A percentile compares a stretch with the other conserved stretches of the same genome.
Conservation (phyloP, 1,140 invertebrate species). For the Rhagoletis zephyria region DNA sequence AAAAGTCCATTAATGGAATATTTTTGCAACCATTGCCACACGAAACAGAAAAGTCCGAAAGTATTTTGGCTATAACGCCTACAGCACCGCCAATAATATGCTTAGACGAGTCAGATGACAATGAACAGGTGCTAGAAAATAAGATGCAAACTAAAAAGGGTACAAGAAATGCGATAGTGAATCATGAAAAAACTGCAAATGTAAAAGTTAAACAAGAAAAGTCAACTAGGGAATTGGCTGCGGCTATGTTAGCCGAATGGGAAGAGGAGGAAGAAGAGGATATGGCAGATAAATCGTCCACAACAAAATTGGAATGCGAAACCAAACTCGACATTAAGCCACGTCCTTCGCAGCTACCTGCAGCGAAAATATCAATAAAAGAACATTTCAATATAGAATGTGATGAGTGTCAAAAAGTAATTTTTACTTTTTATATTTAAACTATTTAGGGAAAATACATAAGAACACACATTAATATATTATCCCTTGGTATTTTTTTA, state of each 20-base stretch:
- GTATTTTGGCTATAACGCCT: constrained; percentile 39
- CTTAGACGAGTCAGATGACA: constrained; percentile 10
- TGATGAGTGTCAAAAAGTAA: constrained; percentile 65
- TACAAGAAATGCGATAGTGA: neutral
- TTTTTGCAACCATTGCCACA: neutral
- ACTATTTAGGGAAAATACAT: constrained; percentile 1
- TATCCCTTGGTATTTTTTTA: constrained; percentile 53
- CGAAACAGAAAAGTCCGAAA: constrained; percentile 14
- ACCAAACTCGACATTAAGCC: neutral
- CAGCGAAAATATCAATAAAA: constrained; percentile 57
- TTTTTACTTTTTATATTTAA: neutral
- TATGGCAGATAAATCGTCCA: neutral
- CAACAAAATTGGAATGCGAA: neutral
- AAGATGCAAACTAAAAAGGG: neutral
- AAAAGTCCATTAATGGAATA: neutral
- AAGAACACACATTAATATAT: neutral
- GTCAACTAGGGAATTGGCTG: neutral
- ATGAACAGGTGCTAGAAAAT: neutral
- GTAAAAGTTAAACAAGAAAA: constrained; percentile 3
- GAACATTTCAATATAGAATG: constrained; percentile 64
- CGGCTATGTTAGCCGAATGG: constrained; percentile 7
- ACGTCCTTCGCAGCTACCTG: constrained; percentile 2
- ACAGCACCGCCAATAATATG: constrained; percentile 28
- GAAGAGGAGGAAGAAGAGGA: neutral
- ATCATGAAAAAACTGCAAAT: neutral